Base-by-base conservation (phyloP, 2,888 invertebrate species). In the Brassicogethes aeneus region DNA sequence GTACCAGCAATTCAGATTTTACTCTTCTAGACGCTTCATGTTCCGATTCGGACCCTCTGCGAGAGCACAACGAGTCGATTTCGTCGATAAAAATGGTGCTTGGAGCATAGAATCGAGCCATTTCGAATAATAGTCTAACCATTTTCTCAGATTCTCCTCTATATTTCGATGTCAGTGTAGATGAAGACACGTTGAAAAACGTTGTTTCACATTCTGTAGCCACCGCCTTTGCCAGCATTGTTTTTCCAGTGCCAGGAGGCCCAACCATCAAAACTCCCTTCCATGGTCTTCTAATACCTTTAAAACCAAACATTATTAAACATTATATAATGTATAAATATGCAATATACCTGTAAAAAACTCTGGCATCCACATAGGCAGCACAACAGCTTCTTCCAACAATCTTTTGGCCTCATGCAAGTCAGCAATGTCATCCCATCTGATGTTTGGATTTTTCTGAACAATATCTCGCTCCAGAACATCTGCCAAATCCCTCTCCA, bases 21-120 rank as follows among this genome's bases (percentile, higher is more conserved):
- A 97, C 95, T 52, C 97, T 77, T 29, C 96, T 74, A 50, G 93
- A 94, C 3, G 97, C 96, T 70, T 99, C 97, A 66, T 99, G 97
- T 68, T 99, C 99, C 12, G 89, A 87, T 65, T 94, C 94, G 0
- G 91, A 88, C 41, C 97, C 97, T 65, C 96, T 78, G 48, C 91
- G 80, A 13, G 94, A 94, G 65, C 96, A 96, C 46, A 97, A 71
- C 16, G 96, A 94, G 74, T 99, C 97, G 46, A 99, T 97, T 77
- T 99, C 97, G 70, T 99, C 97, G 44, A 99, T 92, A 69, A 99
- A 99, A 58, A 99, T 96, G 41, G 96, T 97, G 60, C 92, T 92
- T 3, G 97, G 97, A 42, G 97, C 95, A 74, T 96, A 95, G 73
- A 93, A 95, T 52, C 96, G 77, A 2, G 96, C 96, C 94, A 99